A percentile compares a stretch with the other conserved stretches of the same genome.
Conservation (phyloP, 1,140 invertebrate species). For the Nixonia krombeini region DNA sequence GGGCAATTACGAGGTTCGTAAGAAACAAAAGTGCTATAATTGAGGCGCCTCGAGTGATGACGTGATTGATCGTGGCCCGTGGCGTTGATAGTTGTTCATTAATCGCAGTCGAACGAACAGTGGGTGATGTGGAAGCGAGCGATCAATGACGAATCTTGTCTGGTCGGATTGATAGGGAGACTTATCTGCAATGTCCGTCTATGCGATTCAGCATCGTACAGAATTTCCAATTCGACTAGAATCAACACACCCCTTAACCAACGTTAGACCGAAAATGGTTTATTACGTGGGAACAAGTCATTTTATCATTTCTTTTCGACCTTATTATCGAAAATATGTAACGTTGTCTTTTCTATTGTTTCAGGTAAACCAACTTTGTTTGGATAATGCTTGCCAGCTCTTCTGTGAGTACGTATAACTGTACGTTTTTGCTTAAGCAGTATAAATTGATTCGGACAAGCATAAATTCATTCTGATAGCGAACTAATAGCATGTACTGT, state of each 20-base stretch:
- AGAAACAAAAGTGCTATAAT: slow-evolving; percentile 4
- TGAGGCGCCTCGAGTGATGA: slow-evolving; percentile 45
- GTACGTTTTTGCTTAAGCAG: too few relatives aligned
- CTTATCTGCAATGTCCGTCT: slow-evolving; percentile 53
- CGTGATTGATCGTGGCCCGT: slow-evolving; percentile 63
- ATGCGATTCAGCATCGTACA: slow-evolving; percentile 39
- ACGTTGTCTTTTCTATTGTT: too few relatives aligned
- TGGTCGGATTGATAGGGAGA: slow-evolving; percentile 64
- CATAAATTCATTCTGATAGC: too few relatives aligned
- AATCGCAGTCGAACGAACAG: slow-evolving; percentile 62
- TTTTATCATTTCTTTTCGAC: too few relatives aligned
- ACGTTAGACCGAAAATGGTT: too few relatives aligned
- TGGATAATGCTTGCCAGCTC: too few relatives aligned
- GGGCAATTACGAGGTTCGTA: slow-evolving; percentile 1
- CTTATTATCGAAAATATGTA: too few relatives aligned
- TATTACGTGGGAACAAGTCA: too few relatives aligned
- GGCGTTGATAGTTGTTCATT: slow-evolving; percentile 67
- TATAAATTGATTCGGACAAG: too few relatives aligned
- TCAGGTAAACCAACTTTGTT: too few relatives aligned
- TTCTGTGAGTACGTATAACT: too few relatives aligned
- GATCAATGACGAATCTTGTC: slow-evolving; percentile 65
- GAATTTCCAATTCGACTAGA: slow-evolving; percentile 33
- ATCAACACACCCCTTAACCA: slow-evolving; percentile 14
- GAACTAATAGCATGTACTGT: too few relatives aligned
- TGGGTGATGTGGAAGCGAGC: slow-evolving; percentile 53